Evolutionary conservation across 2,888 invertebrate species (phyloP), one percentile per base, ranked within the genome.

Genomic region (Drepana falcataria): DNA sequence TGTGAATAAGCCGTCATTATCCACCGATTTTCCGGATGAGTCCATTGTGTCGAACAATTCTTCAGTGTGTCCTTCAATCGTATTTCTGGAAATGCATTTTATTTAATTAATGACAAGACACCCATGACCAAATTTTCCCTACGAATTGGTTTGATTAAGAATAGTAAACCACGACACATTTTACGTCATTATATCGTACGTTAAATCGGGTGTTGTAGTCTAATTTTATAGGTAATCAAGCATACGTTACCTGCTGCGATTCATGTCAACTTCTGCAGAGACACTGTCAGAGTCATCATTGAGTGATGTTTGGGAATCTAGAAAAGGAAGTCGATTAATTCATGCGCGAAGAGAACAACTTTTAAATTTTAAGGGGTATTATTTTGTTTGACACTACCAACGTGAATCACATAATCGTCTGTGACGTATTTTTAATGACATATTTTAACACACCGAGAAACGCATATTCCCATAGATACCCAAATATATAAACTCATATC

Each of bases 221-320:
- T 21, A 21, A 21, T 21, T 21, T 21, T 21, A 21, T 21, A 21
- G 21, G 1, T 21, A 21, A 21, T 21, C 21, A 21, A 0, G 21
- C 21, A 21, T 21, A 21, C 21, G 21, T 21, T 47, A 48, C 74
- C 69, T 75, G 40, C 70, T 60, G 44, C 75, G 77, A 65, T 83
- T 77, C 37, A 76, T 72, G 57, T 85, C 85, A 3, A 74, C 79
- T 61, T 90, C 90, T 49, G 81, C 89, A 44, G 85, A 84, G 52
- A 89, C 80, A 65, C 91, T 91, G 59, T 91, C 91, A 2, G 91
- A 88, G 66, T 92, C 91, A 51, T 91, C 92, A 61, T 91, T 92
- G 37, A 92, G 75, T 4, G 92, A 92, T 57, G 87, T 88, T 72
- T 91, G 92, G 6, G 92, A 92, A 73, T 92, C 92, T 92, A 77